Conservation (phyloP, 1,140 invertebrate species). For the Drosophila teissieri region DNA sequence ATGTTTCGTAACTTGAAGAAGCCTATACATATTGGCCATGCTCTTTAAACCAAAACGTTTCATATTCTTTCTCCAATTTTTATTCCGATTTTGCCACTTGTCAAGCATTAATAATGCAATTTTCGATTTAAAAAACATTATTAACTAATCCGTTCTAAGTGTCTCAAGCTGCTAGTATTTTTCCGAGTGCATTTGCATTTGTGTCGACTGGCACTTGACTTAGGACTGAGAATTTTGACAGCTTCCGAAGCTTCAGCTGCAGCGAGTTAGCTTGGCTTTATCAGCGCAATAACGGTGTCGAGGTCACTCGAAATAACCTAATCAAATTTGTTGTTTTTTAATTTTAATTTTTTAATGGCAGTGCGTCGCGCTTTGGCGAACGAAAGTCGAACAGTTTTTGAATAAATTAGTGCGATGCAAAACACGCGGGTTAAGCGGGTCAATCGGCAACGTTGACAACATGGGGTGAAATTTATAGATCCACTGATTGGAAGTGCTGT, state of each 20-base stretch:
- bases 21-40: no score
- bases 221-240: conserved; percentile 19
- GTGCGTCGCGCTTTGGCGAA: conserved; percentile 1
- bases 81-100: no score
- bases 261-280: conserved; percentile 30
- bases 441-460: conserved; percentile 17
- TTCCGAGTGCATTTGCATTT: neutral
- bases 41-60: no score
- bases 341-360: conserved; percentile 4
- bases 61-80: no score
- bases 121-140: no score
- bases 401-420: conserved; percentile 35
- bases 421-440: conserved; percentile 19
- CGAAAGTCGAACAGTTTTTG: conserved; percentile 57
- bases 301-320: conserved; percentile 33
- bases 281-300: conserved; percentile 31
- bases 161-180: neutral
- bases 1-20: no score
- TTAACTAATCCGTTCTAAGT: no score
- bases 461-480: conserved; percentile 7
- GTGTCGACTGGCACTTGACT: conserved; percentile 8
- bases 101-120: no score
- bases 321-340: conserved; percentile 24
- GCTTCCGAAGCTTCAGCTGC: conserved; percentile 1
- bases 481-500: conserved; percentile 13